Conservation (phyloP, 2,888 invertebrate species). For the Drosophila hamatofila region DNA sequence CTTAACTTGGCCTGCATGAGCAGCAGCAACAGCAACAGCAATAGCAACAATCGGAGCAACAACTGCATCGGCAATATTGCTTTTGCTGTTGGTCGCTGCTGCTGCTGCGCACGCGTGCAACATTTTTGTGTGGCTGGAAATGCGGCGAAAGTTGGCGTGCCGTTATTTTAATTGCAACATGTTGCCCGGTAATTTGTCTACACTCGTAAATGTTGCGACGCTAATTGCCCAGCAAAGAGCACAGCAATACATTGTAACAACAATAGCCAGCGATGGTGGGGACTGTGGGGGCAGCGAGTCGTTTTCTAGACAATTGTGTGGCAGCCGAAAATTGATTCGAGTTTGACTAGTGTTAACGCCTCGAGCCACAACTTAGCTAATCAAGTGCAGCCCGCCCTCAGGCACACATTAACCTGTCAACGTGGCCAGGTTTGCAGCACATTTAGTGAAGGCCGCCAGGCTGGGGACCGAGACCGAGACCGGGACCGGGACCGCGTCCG, state of each 20-base stretch:
- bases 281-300: slow-evolving; percentile 33
- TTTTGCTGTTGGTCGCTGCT: slow-evolving; percentile 14
- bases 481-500: slow-evolving; percentile 17
- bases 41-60: slow-evolving; percentile 37
- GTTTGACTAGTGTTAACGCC: slow-evolving; percentile 64
- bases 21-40: slow-evolving; percentile 32
- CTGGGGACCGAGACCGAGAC: slow-evolving; percentile 27
- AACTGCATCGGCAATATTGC: slow-evolving; percentile 32
- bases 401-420: slow-evolving; percentile 72
- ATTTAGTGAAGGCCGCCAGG: slow-evolving; percentile 62
- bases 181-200: slow-evolving; percentile 77
- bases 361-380: slow-evolving; percentile 51
- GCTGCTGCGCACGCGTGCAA: slow-evolving; percentile 72
- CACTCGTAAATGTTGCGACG: slow-evolving; percentile 77
- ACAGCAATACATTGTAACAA: slow-evolving; percentile 25
- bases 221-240: slow-evolving; percentile 63
- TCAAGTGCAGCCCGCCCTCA: slow-evolving; percentile 18
- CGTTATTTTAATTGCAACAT: slow-evolving; percentile 79
- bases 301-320: slow-evolving; percentile 34
- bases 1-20: slow-evolving; percentile 61
- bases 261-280: slow-evolving; percentile 1
- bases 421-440: slow-evolving; percentile 77
- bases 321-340: slow-evolving; percentile 58
- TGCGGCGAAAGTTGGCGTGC: slow-evolving; percentile 77
- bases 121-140: slow-evolving; percentile 64